Percentiles rank a stretch among this genome's conserved stretches.
These are phyloP conservation scores for Eristalinus sepulchralis DNA, from an alignment of 2,888 invertebrate species.

Conservation along the genomic window DNA sequence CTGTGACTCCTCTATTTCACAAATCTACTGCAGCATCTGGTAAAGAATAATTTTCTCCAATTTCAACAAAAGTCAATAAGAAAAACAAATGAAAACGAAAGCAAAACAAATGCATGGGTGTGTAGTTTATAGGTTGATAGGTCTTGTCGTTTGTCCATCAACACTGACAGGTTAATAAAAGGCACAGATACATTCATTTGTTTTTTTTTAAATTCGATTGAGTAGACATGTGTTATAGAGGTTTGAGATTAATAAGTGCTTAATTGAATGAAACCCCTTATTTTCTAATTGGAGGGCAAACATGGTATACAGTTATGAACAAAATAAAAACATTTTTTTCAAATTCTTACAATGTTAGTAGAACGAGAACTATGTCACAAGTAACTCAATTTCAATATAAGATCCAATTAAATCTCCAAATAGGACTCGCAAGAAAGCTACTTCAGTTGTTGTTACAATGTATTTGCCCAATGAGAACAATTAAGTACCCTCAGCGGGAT, in stretches of 20 bases:
- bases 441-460: not conserved
- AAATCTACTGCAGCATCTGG: conserved; percentile 27
- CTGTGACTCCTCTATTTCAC: conserved; percentile 35
- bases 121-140: not conserved
- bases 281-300: not conserved
- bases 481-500: not conserved
- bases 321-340: not conserved
- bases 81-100: not conserved
- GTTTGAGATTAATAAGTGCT: conserved; percentile 27
- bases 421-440: conserved; percentile 9
- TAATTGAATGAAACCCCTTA: not conserved
- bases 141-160: conserved; percentile 26
- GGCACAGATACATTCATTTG: conserved; percentile 47
- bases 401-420: conserved; percentile 7
- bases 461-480: not conserved
- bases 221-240: conserved; percentile 41
- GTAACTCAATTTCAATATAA: conserved; percentile 15
- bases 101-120: not conserved
- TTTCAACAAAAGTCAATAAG: not conserved
- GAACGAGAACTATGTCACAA: not conserved
- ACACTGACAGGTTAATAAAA: conserved; percentile 30
- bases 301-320: not conserved
- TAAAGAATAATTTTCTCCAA: not conserved
- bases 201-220: conserved; percentile 11
- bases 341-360: conserved; percentile 5